phyloP scores from a whole-genome alignment of 2,797 vertebrate genomes.

The Manis pentadactyla region DNA sequence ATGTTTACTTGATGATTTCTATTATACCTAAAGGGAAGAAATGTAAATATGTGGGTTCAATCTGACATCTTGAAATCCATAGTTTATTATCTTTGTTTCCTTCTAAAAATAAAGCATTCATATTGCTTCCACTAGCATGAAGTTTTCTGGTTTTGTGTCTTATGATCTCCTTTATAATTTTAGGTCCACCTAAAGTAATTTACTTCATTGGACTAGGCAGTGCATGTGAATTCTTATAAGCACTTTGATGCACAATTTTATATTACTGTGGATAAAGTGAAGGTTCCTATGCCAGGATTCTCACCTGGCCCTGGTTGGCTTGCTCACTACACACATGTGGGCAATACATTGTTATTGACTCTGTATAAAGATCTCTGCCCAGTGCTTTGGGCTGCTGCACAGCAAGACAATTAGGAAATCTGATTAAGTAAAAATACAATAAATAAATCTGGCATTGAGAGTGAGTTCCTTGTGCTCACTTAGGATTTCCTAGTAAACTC shows the following conservation, averaged over 20 bases:
- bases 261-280: too few relatives aligned
- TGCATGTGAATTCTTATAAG: neutral
- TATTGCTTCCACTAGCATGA: neutral
- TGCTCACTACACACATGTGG: too few relatives aligned
- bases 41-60: neutral
- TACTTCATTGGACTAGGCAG: neutral
- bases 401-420: neutral
- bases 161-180: neutral
- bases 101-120: neutral
- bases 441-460: neutral
- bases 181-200: neutral
- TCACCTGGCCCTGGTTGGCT: too few relatives aligned
- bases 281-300: too few relatives aligned
- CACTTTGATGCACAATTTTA: neutral
- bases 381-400: too few relatives aligned
- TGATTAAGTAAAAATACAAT: conserved; percentile 8
- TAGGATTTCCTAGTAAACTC: neutral
- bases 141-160: neutral
- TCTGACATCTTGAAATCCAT: neutral
- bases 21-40: neutral
- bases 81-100: neutral
- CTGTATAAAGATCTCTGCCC: too few relatives aligned
- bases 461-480: neutral
- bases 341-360: too few relatives aligned
- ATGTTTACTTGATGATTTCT: neutral